Evolutionary conservation across 2,113 vertebrate species (phyloP).

Genomic region (Lates calcarifer): DNA sequence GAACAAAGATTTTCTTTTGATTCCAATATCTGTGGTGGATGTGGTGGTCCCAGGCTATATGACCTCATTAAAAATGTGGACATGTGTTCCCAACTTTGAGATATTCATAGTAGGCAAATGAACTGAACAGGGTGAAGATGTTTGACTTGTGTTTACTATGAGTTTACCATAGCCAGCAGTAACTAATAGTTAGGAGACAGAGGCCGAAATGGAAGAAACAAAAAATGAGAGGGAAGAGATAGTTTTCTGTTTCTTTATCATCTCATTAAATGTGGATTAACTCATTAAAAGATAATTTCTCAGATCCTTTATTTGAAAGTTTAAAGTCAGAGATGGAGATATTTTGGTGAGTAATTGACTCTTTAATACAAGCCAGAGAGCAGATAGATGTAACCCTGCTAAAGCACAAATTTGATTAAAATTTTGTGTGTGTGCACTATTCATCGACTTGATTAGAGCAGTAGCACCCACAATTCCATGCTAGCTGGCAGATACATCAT

Average conservation of each 20-base stretch:
- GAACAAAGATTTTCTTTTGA: not conserved
- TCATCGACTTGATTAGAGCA: constrained; percentile 33
- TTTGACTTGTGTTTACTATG: too few species aligned
- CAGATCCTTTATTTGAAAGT: not conserved
- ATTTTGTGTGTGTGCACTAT: constrained; percentile 20
- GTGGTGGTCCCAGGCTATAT: not conserved
- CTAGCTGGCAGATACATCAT: constrained; percentile 6
- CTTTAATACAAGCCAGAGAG: constrained; percentile 4
- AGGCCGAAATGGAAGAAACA: not conserved
- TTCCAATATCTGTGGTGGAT: not conserved
- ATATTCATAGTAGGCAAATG: too few species aligned
- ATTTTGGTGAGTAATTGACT: constrained; percentile 14
- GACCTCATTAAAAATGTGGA: not conserved
- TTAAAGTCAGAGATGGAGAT: not conserved
- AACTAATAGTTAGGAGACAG: not conserved
- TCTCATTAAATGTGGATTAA: not conserved
- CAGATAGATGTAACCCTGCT: not conserved
- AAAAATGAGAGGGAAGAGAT: not conserved
- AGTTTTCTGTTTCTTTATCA: not conserved
- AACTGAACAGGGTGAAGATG: not conserved
- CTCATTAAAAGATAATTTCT: not conserved
- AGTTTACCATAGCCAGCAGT: not conserved
- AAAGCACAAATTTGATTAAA: constrained; percentile 32
- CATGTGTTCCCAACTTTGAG: not conserved
- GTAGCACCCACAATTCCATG: not conserved